These are phyloP conservation scores for Cenopis cana DNA, from an alignment of 2,888 invertebrate genomes.

Conservation along the genomic window DNA sequence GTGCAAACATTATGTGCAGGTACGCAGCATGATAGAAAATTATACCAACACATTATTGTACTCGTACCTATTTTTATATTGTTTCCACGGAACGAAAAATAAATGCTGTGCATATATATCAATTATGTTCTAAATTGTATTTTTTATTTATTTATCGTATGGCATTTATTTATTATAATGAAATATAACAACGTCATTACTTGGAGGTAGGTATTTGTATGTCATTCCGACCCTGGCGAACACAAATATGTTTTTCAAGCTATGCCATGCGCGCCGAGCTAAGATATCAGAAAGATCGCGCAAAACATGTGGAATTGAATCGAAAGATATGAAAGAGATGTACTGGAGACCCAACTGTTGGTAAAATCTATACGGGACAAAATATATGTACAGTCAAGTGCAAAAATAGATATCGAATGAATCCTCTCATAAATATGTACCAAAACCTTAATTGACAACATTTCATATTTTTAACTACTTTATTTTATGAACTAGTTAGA, in stretches of 20 bases:
- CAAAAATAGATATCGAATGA: too few species aligned
- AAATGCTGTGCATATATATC: too few species aligned
- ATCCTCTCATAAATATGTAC: too few species aligned
- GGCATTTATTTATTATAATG: too few species aligned
- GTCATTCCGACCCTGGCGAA: background rate
- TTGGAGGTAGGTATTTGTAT: background rate
- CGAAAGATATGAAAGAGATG: background rate
- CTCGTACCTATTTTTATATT: too few species aligned
- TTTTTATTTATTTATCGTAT: too few species aligned
- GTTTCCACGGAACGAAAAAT: too few species aligned
- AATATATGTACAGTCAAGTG: background rate
- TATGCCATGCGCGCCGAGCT: background rate
- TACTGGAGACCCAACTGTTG: background rate
- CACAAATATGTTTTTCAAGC: too few species aligned
- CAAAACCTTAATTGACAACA: too few species aligned
- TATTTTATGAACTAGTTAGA: too few species aligned
- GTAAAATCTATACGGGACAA: background rate
- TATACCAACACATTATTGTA: background rate
- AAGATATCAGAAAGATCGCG: background rate
- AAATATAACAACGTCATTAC: background rate
- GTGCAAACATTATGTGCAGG: constrained; percentile 32
- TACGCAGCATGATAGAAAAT: background rate
- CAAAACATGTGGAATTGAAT: background rate
- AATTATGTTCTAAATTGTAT: too few species aligned
- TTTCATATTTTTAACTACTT: too few species aligned